Evolutionary conservation across 2,113 vertebrate species (phyloP).

Genomic region (Apistogramma diplotaenia): DNA sequence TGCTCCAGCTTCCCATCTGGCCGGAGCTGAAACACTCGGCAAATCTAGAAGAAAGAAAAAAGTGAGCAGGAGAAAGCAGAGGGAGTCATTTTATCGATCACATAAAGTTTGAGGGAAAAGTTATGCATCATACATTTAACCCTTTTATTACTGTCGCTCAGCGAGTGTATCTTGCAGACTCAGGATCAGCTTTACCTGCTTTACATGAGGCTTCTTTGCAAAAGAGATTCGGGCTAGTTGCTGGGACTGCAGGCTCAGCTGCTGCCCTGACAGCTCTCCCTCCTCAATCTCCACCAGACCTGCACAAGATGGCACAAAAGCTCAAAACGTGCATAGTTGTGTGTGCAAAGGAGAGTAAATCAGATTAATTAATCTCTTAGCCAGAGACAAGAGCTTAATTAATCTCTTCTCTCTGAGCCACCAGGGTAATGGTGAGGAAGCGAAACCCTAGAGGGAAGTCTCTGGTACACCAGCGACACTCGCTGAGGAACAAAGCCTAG

Average conservation of each 20-base stretch:
- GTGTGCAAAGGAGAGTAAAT: neutral
- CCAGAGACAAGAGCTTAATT: too few species aligned
- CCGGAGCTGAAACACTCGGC: conserved; percentile 86
- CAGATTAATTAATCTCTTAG: neutral
- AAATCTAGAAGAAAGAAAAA: conserved; percentile 77
- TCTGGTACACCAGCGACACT: too few species aligned
- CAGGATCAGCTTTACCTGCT: conserved; percentile 78
- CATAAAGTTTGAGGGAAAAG: neutral
- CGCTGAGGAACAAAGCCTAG: too few species aligned
- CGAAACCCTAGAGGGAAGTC: too few species aligned
- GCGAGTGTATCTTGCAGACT: neutral
- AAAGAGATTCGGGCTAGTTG: conserved; percentile 89
- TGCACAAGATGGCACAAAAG: conserved; percentile 38
- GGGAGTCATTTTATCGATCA: neutral
- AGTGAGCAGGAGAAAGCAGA: neutral
- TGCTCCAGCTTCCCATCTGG: conserved; percentile 92
- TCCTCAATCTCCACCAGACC: conserved; percentile 96
- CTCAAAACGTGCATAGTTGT: neutral
- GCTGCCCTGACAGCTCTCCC: conserved; percentile 87
- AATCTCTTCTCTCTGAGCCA: too few species aligned
- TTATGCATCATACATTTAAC: neutral
- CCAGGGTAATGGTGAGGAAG: too few species aligned
- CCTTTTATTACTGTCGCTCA: neutral
- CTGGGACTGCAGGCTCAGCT: conserved; percentile 83
- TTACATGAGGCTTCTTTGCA: conserved; percentile 87